Evolutionary conservation across 2,113 vertebrate species (phyloP).

Genomic region (Antennarius striatus): DNA sequence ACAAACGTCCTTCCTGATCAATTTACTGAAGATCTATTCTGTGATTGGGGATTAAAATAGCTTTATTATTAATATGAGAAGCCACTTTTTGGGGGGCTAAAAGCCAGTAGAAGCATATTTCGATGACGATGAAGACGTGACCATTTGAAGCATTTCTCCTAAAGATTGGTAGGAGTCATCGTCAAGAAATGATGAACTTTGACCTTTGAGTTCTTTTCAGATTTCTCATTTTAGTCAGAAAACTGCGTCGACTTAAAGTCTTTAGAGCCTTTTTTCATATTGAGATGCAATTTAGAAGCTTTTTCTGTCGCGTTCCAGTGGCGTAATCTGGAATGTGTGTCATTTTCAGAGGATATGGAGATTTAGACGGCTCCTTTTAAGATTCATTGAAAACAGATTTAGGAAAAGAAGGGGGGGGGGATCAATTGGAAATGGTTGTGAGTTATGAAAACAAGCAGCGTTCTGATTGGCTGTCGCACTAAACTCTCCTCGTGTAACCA

Average conservation of each 20-base stretch:
- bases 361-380: conserved; percentile 64
- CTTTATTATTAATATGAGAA: conserved; percentile 7
- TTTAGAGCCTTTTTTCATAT: conserved; percentile 59
- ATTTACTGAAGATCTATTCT: too few species aligned
- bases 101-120: too few species aligned
- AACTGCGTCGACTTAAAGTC: conserved; percentile 41
- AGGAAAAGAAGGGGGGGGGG: conserved; percentile 34
- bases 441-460: conserved; percentile 67
- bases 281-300: conserved; percentile 62
- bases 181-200: too few species aligned
- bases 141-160: too few species aligned
- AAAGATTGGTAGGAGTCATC: too few species aligned
- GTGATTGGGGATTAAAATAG: too few species aligned
- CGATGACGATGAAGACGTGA: too few species aligned
- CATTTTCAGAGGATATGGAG: conserved; percentile 56
- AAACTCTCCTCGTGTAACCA: conserved; percentile 63
- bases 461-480: conserved; percentile 64
- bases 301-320: conserved; percentile 25
- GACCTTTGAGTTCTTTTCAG: too few species aligned
- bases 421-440: conserved; percentile 71
- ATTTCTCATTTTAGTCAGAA: conserved; percentile 28
- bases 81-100: too few species aligned
- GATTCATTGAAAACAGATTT: conserved; percentile 74
- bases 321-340: conserved; percentile 64
- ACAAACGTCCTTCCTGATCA: too few species aligned